Conservation (phyloP, 2,888 invertebrate genomes). For the Brenthis hecate region DNA sequence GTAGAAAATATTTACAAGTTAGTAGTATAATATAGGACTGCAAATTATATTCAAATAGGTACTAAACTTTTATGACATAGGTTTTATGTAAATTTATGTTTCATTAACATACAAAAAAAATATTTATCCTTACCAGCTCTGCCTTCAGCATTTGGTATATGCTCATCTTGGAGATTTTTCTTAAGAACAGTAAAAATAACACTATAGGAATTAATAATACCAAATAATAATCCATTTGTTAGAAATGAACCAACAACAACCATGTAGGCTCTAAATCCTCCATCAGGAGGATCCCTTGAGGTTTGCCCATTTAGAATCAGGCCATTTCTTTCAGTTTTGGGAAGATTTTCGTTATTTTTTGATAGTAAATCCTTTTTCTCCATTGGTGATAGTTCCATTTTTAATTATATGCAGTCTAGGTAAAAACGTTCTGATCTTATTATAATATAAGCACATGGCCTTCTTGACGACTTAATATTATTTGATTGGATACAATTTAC, state of each 20-base stretch:
- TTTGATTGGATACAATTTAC: slow-evolving; percentile 5
- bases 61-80: no score
- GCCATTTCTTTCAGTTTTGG: slow-evolving; percentile 54
- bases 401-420: slow-evolving; percentile 17
- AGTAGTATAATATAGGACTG: no score
- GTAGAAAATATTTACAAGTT: no score
- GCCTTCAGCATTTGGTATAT: slow-evolving; percentile 87
- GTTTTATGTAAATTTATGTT: no score
- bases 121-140: slow-evolving; percentile 88
- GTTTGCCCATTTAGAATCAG: slow-evolving; percentile 43
- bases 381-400: slow-evolving; percentile 58
- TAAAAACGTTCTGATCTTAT: slow-evolving; percentile 16
- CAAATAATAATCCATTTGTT: slow-evolving; percentile 94
- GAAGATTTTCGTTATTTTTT: slow-evolving; percentile 43
- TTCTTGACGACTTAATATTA: slow-evolving; percentile 12
- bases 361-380: slow-evolving; percentile 62
- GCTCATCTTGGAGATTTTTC: slow-evolving; percentile 83
- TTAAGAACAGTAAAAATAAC: slow-evolving; percentile 88
- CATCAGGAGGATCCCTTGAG: slow-evolving; percentile 84
- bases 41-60: no score
- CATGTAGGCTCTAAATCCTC: slow-evolving; percentile 90
- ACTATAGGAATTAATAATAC: slow-evolving; percentile 94
- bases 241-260: slow-evolving; percentile 93
- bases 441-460: slow-evolving; percentile 33
- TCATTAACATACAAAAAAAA: slow-evolving; percentile 11